Base-by-base conservation (phyloP, 2,888 invertebrate species). In the Limnephilus auricula region DNA sequence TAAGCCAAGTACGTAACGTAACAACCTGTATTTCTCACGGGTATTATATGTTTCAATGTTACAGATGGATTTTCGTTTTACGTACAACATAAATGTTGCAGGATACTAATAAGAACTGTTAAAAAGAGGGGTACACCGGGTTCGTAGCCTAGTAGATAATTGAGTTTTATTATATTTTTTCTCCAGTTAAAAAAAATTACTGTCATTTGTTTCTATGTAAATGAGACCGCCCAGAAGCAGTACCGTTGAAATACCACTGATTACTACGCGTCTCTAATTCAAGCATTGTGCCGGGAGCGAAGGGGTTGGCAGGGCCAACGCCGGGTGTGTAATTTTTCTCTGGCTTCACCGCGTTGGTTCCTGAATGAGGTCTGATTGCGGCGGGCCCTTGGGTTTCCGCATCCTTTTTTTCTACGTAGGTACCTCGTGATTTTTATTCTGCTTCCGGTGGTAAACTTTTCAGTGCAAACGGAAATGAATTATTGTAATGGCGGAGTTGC, bases 301-400 rank as follows among this genome's bases (percentile, higher is more conserved):
- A 85, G 40, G 85, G 85, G 85, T 85, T 40, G 85, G 85, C 37
- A 40, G 37, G 18, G 34, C 25, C 65, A 65, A 65, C 65, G 65
- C 65, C 65, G 65, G 40, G 85, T 40, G 40, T 85, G 85, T 85
- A 85, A 30, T 85, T 85, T 85, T 85, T 85, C 34, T 85, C 37
- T 85, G 37, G 85, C 85, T 85, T 30, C 85, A 32, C 40, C 84
- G 84, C 85, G 40, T 40, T 45, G 40, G 85, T 40, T 85, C 65
- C 37, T 85, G 85, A 85, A 85, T 85, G 85, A 85, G 15, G 37
- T 30, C 85, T 85, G 85, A 85, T 85, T 85, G 85, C 85, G 85
- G 85, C 85, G 40, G 40, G 85, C 45, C 85, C 45, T 85, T 25
- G 85, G 85, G 45, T 34, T 40, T 40, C 45, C 40, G 25, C 85